Evolutionary conservation across 2,888 invertebrate species (phyloP).

Genomic region (Oscheius sp.): DNA sequence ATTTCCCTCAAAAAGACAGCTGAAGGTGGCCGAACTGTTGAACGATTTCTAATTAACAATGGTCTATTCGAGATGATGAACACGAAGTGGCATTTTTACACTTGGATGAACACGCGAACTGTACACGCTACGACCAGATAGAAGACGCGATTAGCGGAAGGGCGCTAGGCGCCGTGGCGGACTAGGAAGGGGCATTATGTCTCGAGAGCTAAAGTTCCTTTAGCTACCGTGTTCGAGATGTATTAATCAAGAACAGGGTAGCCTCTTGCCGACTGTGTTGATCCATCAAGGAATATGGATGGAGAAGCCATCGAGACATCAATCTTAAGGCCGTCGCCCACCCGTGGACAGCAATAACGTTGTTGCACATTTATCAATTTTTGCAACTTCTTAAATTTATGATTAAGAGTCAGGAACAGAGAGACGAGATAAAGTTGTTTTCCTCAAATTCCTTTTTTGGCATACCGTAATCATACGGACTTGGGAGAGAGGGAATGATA

Average conservation of each 20-base stretch:
- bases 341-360: constrained; percentile 20
- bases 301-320: constrained; percentile 25
- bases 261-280: constrained; percentile 28
- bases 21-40: neutral
- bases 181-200: neutral
- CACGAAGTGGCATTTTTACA: constrained; percentile 33
- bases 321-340: constrained; percentile 27
- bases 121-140: constrained; percentile 27
- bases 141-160: constrained; percentile 24
- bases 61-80: constrained; percentile 27
- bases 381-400: too few species aligned
- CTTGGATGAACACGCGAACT: constrained; percentile 33
- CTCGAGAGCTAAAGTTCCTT: neutral
- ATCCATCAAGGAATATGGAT: constrained; percentile 32
- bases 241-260: constrained; percentile 32
- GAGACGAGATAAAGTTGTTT: too few species aligned
- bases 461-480: too few species aligned
- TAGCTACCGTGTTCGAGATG: constrained; percentile 23
- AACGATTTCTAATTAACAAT: neutral
- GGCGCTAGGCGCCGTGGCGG: neutral
- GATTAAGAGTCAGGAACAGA: too few species aligned
- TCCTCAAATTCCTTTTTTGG: too few species aligned
- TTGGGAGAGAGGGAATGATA: too few species aligned
- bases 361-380: constrained; percentile 14
- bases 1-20: neutral